A percentile compares a stretch with the other conserved stretches of the same genome.
phyloP scores from a whole-genome alignment of 1,140 invertebrate species.

The Psix sp. region DNA sequence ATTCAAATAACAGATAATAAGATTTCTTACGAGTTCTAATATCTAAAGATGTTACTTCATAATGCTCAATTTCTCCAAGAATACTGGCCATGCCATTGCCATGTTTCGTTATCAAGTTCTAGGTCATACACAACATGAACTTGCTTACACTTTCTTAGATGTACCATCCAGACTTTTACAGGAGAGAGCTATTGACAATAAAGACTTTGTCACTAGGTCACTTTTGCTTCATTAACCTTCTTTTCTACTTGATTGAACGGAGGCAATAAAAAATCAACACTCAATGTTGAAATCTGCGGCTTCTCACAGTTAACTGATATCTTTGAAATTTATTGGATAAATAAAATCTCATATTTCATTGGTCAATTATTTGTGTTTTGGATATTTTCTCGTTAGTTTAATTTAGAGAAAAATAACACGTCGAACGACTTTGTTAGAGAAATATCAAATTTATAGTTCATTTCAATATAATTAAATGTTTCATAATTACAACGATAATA shows the following conservation, averaged over 20 bases:
- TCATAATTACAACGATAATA: no score
- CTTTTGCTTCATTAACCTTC: slow-evolving; percentile 57
- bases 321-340: neutral
- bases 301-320: neutral
- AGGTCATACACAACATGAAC: slow-evolving; percentile 33
- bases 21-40: no score
- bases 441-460: no score
- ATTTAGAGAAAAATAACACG: no score
- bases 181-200: slow-evolving; percentile 53
- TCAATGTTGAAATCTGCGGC: neutral
- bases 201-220: slow-evolving; percentile 49
- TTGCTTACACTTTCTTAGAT: slow-evolving; percentile 36
- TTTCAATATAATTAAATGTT: no score
- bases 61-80: no score
- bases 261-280: neutral
- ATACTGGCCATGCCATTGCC: slow-evolving; percentile 2
- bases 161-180: slow-evolving; percentile 16
- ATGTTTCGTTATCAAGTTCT: slow-evolving; percentile 35
- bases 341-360: no score
- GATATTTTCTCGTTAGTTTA: no score
- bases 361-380: no score
- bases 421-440: no score
- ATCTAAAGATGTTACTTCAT: no score
- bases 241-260: slow-evolving; percentile 38
- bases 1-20: no score